These are phyloP conservation scores for Melieria crassipennis DNA, from an alignment of 2,888 invertebrate species.

Conservation along the genomic window DNA sequence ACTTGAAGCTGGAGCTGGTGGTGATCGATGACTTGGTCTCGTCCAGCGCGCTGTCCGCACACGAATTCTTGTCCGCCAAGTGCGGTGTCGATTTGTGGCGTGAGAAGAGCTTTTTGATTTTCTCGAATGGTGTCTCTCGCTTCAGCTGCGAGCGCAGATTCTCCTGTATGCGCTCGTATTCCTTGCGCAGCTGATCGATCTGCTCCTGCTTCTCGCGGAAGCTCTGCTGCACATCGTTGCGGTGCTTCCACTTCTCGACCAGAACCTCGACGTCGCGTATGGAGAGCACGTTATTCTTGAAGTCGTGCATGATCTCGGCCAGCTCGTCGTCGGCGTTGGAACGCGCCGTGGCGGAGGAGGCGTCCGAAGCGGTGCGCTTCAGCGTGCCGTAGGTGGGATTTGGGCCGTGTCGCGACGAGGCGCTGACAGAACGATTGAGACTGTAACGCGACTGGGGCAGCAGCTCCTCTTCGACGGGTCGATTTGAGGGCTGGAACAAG, in stretches of 20 bases:
- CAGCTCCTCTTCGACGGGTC: slow-evolving; percentile 57
- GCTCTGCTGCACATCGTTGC: slow-evolving; percentile 87
- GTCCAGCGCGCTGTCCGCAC: slow-evolving; percentile 56
- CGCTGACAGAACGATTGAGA: slow-evolving; percentile 49
- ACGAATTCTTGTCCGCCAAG: slow-evolving; percentile 50
- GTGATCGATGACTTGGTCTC: slow-evolving; percentile 64
- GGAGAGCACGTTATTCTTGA: slow-evolving; percentile 87
- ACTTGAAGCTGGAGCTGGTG: slow-evolving; percentile 60
- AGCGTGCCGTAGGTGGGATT: slow-evolving; percentile 58
- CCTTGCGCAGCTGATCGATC: slow-evolving; percentile 79
- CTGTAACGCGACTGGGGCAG: slow-evolving; percentile 47
- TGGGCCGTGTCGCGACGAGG: slow-evolving; percentile 45
- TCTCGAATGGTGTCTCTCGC: slow-evolving; percentile 82
- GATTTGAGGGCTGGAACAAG: slow-evolving; percentile 64
- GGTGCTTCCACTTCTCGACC: slow-evolving; percentile 86
- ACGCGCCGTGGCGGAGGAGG: slow-evolving; percentile 56
- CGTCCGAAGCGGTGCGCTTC: slow-evolving; percentile 63
- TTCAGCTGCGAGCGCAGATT: slow-evolving; percentile 80
- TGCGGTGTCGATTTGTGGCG: slow-evolving; percentile 69
- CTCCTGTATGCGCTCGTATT: slow-evolving; percentile 84
- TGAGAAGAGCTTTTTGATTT: slow-evolving; percentile 79
- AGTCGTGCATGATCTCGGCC: slow-evolving; percentile 87
- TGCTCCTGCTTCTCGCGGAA: slow-evolving; percentile 87
- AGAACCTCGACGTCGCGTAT: slow-evolving; percentile 86
- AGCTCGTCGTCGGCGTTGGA: slow-evolving; percentile 75